Evolutionary conservation across 2,797 vertebrate species (phyloP), one percentile per base, ranked within the genome.

Genomic region (Artibeus lituratus): DNA sequence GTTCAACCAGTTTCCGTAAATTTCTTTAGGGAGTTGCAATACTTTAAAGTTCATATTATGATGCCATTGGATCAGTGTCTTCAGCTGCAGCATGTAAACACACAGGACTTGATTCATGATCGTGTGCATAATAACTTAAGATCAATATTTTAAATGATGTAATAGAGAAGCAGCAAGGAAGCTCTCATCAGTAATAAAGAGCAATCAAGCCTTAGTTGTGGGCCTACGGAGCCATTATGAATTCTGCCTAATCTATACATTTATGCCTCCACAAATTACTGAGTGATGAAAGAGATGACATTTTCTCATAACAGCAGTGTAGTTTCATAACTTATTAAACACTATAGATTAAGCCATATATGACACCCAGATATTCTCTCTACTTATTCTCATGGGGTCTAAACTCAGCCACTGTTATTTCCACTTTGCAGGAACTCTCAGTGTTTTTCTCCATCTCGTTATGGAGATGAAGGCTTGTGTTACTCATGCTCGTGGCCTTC

Each of bases 11-110:
- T 85, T 97, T 97, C 21, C 21, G 91, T 97, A 97, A 83, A 95
- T 98, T 98, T 98, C 76, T 88, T 95, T 65, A 69, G 65, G 90
- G 96, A 94, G 62, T 94, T 98, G 93, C 73, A 82, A 51, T 91
- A 94, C 53, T 97, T 96, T 96, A 96, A 97, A 96, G 98, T 96
- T 93, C 92, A 73, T 88, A 87, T 81, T 85, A 96, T 92, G 55
- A 90, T 94, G 87, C 89, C 91, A 76, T 70, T 95, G 93, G 42
- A 74, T 98, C 88, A 84, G 90, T 29, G 91, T 98, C 95, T 97
- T 97, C 83, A 94, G 37, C 78, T 74, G 84, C 35, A 95, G 94
- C 82, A 26, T 93, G 93, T 55, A 65, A 97, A 94, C 95, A 97
- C 87, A 87, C 62, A 94, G 69, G 78, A 88, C 91, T 57, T 91